Evolutionary conservation across 2,113 vertebrate species (phyloP), one percentile per base, ranked within the genome.

Genomic region (Hippocampus mohnikei): DNA sequence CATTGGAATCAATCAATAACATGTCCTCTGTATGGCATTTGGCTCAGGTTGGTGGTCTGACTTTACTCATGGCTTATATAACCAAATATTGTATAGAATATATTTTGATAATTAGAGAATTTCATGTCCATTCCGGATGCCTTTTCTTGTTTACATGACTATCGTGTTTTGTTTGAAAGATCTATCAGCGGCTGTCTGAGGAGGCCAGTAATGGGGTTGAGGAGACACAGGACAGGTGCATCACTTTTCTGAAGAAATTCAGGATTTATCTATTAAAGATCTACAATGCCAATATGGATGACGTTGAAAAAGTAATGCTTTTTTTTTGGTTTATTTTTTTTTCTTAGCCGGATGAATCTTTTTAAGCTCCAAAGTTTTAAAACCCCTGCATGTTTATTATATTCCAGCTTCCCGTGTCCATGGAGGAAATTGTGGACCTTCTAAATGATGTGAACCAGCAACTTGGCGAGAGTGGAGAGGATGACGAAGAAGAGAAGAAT

Each of bases 101-200:
- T 8, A 15, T 48, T 18, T 21, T 52, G 44, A 46, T 46, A 46
- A 46, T 46, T 3, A 37, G 8, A 62, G 8, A 11, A 27, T 58
- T 27, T 58, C 5, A 10, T 10, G 50, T 53, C 12, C 25, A 27
- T 7, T 23, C 23, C 27, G 53, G 58, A 37, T 21, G 4, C 50
- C 60, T 29, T 1, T 13, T 5, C 52, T 60, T 64, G 2, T 73
- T 59, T 55, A 62, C 11, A 42, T 41, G 20, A 63, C 16, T 63
- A 2, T 7, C 8, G 1, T 50, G 11, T 27, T 41, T 58, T 75
- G 40, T 13, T 62, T 61, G n/a, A 18, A 82, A 98, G 97, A 96
- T 98, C 81, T 98, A 95, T 81, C 95, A 95, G 74, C 93, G 95
- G 64, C 94, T 96, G 74, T 95, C 95, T 67, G 96, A 98, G 81